These are phyloP conservation scores for Drosophila niveifrons DNA, from an alignment of 2,888 invertebrate species.

Conservation along the genomic window DNA sequence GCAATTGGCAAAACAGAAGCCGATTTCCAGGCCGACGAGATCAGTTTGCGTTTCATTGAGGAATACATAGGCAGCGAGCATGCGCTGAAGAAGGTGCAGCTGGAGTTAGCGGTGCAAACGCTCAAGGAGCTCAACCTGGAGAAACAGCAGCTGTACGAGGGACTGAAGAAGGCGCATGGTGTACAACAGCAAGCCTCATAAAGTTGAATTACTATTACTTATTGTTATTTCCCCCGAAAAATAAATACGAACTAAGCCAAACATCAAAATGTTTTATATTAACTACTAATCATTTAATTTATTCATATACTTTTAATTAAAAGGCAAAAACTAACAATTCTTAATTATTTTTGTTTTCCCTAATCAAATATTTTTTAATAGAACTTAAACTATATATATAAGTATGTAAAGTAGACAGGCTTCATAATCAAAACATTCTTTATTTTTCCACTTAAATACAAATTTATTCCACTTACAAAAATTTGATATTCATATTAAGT, in stretches of 20 bases:
- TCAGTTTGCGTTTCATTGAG: conserved; percentile 87
- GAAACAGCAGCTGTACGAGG: conserved; percentile 87
- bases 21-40: conserved; percentile 86
- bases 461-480: too few relatives aligned
- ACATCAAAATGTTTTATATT: too few relatives aligned
- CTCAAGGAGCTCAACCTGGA: conserved; percentile 89
- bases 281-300: too few relatives aligned
- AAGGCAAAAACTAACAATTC: too few relatives aligned
- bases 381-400: too few relatives aligned
- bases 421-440: too few relatives aligned
- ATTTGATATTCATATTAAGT: too few relatives aligned
- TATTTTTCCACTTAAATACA: too few relatives aligned
- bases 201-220: conserved; percentile 19
- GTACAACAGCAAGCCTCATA: conserved; percentile 69
- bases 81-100: conserved; percentile 88
- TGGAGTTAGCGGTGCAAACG: conserved; percentile 90
- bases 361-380: too few relatives aligned
- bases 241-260: conserved; percentile 18
- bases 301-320: too few relatives aligned
- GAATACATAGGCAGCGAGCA: conserved; percentile 87
- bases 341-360: too few relatives aligned
- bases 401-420: too few relatives aligned
- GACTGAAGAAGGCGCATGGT: conserved; percentile 90
- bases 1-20: conserved; percentile 87
- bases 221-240: conserved; percentile 57